A percentile compares a stretch with the other conserved stretches of the same genome.
phyloP scores from a whole-genome alignment of 2,113 vertebrate genomes.

The Salvelinus fontinalis region DNA sequence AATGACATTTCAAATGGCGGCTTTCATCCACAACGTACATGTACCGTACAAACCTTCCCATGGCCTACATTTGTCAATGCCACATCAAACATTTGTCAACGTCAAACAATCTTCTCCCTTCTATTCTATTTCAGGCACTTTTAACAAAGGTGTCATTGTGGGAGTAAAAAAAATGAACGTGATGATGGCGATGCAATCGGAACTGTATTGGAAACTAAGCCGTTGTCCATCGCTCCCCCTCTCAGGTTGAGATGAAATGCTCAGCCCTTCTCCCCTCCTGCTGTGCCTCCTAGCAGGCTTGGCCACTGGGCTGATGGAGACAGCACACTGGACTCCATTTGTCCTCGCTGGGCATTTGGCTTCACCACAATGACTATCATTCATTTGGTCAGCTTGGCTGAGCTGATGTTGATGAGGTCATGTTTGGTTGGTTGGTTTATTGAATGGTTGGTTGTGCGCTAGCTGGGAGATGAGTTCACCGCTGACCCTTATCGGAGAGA shows the following conservation, averaged over 20 bases:
- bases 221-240: no score
- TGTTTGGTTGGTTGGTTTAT: no score
- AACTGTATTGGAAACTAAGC: no score
- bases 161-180: neutral
- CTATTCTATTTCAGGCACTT: neutral
- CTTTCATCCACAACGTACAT: conserved; percentile 48
- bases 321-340: neutral
- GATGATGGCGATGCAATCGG: neutral
- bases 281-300: no score
- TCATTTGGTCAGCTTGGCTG: no score
- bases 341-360: conserved; percentile 24
- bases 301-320: no score
- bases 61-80: conserved; percentile 45
- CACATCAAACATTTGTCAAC: neutral
- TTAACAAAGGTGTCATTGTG: neutral
- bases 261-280: no score
- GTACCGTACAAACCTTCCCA: neutral
- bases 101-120: neutral
- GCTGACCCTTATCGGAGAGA: no score
- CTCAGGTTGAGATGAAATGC: no score
- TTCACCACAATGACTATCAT: neutral
- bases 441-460: no score
- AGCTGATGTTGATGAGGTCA: no score
- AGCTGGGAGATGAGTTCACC: no score
- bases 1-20: conserved; percentile 54